phyloP scores from a whole-genome alignment of 2,797 vertebrate genomes.

The Myiothlypis chrysogaster region DNA sequence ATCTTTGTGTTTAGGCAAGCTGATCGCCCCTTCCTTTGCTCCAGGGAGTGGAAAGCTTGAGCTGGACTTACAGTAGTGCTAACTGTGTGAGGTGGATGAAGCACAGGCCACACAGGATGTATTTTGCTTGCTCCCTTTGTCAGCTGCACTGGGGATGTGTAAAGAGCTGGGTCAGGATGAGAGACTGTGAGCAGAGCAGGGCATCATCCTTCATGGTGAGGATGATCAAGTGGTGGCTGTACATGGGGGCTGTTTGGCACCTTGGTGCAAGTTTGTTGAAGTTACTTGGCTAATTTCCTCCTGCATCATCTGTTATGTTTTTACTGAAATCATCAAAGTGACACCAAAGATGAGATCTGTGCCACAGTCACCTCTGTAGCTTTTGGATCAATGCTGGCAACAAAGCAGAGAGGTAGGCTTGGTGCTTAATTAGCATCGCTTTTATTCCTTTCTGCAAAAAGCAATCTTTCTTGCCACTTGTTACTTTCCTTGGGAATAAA shows the following conservation, averaged over 20 bases:
- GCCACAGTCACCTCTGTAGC: neutral
- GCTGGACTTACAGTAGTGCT: neutral
- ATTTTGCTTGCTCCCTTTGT: neutral
- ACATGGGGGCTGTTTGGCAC: neutral
- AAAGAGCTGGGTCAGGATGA: neutral
- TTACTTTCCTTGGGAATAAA: neutral
- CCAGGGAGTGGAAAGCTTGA: neutral
- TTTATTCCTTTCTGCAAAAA: neutral
- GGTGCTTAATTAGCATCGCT: neutral
- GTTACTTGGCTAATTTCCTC: neutral
- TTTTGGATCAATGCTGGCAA: neutral
- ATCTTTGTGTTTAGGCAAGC: neutral
- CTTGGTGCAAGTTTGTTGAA: neutral
- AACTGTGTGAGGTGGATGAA: neutral
- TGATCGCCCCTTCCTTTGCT: neutral
- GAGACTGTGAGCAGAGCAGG: neutral
- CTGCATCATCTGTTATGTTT: neutral
- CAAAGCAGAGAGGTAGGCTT: neutral
- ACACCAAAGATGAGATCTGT: neutral
- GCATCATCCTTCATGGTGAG: neutral
- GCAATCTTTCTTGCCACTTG: neutral
- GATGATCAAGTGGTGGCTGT: neutral
- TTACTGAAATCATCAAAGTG: neutral
- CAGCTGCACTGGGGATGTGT: neutral
- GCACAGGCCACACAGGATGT: neutral